phyloP scores from a whole-genome alignment of 2,113 vertebrate species.

The Tychaedon coryphoeus region DNA sequence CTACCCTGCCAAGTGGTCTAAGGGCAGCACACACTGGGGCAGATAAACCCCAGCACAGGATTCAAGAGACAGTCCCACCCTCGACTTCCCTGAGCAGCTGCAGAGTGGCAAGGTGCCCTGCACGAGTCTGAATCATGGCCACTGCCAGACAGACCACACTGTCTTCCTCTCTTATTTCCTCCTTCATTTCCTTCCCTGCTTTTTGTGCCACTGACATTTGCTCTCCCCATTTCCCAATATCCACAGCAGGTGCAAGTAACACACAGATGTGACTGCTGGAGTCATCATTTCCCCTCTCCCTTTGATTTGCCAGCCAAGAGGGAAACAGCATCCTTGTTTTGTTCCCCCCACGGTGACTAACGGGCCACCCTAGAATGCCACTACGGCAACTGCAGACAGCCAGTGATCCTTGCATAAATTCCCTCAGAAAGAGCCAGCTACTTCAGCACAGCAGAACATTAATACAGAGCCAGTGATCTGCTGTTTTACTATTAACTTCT shows the following conservation, averaged over 20 bases:
- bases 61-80: background rate
- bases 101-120: background rate
- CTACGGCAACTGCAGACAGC: background rate
- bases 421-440: conserved; percentile 1
- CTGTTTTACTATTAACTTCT: conserved; percentile 41
- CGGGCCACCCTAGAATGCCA: background rate
- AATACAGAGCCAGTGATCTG: background rate
- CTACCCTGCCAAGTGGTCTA: background rate
- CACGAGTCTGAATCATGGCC: background rate
- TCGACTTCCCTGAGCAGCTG: background rate
- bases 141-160: background rate
- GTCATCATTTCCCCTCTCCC: background rate
- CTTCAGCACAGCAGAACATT: background rate
- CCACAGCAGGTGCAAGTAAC: conserved; percentile 7
- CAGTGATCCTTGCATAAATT: background rate
- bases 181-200: conserved; percentile 24
- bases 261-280: background rate
- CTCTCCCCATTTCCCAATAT: background rate
- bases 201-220: background rate
- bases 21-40: fast-evolving
- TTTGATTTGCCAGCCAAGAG: background rate
- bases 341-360: background rate
- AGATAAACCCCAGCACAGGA: background rate
- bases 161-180: background rate
- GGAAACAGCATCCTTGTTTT: background rate